Evolutionary conservation across 2,797 vertebrate genomes (phyloP).

Genomic region (Anguilla pacifica): DNA sequence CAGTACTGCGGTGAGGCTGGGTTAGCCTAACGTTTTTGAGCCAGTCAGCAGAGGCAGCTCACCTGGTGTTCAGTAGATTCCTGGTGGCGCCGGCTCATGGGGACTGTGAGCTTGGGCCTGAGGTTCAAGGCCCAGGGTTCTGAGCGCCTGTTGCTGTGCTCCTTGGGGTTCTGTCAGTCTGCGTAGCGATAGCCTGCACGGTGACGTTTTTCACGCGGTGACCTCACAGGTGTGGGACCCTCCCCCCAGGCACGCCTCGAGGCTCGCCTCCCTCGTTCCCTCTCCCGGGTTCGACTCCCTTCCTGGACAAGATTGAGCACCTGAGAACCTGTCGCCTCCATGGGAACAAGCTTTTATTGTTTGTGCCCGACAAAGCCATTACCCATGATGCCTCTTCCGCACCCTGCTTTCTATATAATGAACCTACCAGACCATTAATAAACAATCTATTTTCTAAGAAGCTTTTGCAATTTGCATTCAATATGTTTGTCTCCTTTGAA

Average conservation of each 20-base stretch:
- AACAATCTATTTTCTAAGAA: conserved; percentile 82
- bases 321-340: conserved; percentile 12
- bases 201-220: neutral
- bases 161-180: neutral
- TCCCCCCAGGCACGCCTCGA: neutral
- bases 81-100: neutral
- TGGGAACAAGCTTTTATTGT: conserved; percentile 32
- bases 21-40: neutral
- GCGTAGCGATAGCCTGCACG: neutral
- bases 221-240: neutral
- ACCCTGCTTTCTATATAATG: conserved; percentile 48
- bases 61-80: neutral
- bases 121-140: no score
- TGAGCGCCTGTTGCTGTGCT: neutral
- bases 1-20: neutral
- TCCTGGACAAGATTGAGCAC: conserved; percentile 31
- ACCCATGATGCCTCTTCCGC: conserved; percentile 33
- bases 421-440: conserved; percentile 79
- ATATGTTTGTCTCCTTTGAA: conserved; percentile 80
- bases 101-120: neutral
- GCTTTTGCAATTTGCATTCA: conserved; percentile 80
- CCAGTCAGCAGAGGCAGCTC: neutral
- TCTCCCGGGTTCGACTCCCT: neutral
- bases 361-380: conserved; percentile 37
- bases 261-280: neutral